Evolutionary conservation across 2,888 invertebrate genomes (phyloP).

Genomic region (Phengaris arion): DNA sequence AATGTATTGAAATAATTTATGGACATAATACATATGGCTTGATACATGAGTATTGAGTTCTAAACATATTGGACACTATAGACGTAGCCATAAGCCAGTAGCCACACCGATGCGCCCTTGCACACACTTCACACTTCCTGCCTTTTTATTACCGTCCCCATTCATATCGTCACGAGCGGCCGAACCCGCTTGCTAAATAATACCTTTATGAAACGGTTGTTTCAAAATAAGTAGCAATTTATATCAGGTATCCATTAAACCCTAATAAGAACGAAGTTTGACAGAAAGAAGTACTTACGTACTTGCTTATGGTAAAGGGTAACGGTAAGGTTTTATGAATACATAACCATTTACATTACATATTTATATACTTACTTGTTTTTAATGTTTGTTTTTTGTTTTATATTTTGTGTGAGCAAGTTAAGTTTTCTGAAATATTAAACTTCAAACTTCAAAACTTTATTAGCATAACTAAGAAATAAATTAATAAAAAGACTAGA

Average conservation of each 20-base stretch:
- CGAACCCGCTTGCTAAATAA: slow-evolving; percentile 32
- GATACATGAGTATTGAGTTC: no score
- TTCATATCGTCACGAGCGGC: slow-evolving; percentile 44
- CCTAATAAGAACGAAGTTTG: neutral
- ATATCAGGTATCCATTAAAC: neutral
- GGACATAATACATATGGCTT: neutral
- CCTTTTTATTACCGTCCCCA: slow-evolving; percentile 41
- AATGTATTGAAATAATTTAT: slow-evolving; percentile 3
- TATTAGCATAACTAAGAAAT: no score
- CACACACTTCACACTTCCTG: slow-evolving; percentile 47
- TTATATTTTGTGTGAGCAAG: no score
- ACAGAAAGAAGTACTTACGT: neutral
- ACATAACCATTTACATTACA: no score
- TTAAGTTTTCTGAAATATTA: no score
- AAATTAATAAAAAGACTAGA: no score
- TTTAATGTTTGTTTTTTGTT: no score
- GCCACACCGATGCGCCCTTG: slow-evolving; percentile 42
- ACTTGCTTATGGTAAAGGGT: no score
- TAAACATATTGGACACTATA: neutral
- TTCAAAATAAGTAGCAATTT: slow-evolving; percentile 18
- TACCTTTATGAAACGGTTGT: slow-evolving; percentile 29
- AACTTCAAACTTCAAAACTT: no score
- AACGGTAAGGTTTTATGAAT: no score
- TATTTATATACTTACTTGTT: no score
- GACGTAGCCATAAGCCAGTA: slow-evolving; percentile 24